Evolutionary conservation across 2,113 vertebrate species (phyloP).

Genomic region (Pluvianellus socialis): DNA sequence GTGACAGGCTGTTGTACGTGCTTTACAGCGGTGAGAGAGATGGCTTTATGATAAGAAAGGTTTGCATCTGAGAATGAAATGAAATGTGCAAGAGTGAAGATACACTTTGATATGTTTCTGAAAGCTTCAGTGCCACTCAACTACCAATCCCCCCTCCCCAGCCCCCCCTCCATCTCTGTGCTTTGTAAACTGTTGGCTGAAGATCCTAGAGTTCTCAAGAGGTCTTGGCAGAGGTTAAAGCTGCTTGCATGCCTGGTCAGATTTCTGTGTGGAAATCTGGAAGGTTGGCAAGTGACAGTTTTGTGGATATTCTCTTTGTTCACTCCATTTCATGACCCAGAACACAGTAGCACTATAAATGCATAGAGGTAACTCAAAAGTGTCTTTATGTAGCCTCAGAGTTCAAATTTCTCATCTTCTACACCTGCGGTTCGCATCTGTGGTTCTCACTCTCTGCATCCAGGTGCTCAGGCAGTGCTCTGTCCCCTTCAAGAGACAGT

Average conservation of each 20-base stretch:
- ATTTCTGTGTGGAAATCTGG: slow-evolving; percentile 26
- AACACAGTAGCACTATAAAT: not conserved
- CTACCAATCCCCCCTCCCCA: not conserved
- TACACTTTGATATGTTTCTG: not conserved
- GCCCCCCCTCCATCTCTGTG: not conserved
- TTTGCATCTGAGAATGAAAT: not conserved
- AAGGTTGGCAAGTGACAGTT: not conserved
- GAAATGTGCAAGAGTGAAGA: not conserved
- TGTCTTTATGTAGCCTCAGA: not conserved
- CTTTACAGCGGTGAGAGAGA: not conserved
- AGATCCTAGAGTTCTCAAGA: not conserved
- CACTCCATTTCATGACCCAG: not conserved
- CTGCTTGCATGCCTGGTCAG: not conserved
- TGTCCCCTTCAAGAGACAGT: not conserved
- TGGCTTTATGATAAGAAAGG: not conserved
- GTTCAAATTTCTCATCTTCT: not conserved
- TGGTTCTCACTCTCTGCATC: not conserved
- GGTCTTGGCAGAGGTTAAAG: slow-evolving; percentile 45
- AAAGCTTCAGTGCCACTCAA: not conserved
- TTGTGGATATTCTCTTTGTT: not conserved
- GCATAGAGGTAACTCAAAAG: not conserved
- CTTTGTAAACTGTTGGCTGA: slow-evolving; percentile 22
- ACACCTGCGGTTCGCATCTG: not conserved
- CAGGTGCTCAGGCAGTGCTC: not conserved
- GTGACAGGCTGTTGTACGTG: not conserved